A percentile compares a stretch with the other conserved stretches of the same genome.
Conservation (phyloP, 2,113 vertebrate species). For the Tychaedon coryphoeus region DNA sequence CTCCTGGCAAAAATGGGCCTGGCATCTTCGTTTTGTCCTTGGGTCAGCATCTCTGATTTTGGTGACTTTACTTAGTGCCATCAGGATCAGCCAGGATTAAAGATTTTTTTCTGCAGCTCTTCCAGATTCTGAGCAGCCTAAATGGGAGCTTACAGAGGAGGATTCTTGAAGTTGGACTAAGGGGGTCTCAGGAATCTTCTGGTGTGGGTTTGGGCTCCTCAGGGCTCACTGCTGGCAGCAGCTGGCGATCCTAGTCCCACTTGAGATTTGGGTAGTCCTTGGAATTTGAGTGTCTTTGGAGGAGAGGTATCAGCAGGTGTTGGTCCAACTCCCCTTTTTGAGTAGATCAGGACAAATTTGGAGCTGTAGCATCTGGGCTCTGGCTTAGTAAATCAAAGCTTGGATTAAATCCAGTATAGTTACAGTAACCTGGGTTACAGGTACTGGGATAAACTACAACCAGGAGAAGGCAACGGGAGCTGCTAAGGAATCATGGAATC, state of each 20-base stretch:
- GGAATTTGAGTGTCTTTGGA: neutral
- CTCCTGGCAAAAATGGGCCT: neutral
- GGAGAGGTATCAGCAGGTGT: neutral
- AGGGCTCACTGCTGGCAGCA: neutral
- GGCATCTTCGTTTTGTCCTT: neutral
- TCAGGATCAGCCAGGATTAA: neutral
- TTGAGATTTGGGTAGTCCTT: neutral
- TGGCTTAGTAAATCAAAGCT: neutral
- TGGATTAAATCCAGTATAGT: neutral
- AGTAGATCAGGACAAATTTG: neutral
- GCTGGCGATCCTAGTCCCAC: neutral
- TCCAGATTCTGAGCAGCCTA: neutral
- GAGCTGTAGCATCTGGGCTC: neutral
- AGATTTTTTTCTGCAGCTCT: neutral
- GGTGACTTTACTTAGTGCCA: neutral
- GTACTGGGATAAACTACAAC: neutral
- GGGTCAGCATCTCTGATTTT: neutral
- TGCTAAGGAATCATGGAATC: neutral
- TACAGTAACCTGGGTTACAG: neutral
- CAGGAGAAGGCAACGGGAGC: neutral
- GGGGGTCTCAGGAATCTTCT: neutral
- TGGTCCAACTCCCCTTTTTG: neutral
- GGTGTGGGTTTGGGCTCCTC: neutral
- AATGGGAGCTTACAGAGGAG: neutral
- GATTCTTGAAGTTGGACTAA: neutral